Conservation (phyloP, 2,113 vertebrate genomes). For the Micromys minutus region DNA sequence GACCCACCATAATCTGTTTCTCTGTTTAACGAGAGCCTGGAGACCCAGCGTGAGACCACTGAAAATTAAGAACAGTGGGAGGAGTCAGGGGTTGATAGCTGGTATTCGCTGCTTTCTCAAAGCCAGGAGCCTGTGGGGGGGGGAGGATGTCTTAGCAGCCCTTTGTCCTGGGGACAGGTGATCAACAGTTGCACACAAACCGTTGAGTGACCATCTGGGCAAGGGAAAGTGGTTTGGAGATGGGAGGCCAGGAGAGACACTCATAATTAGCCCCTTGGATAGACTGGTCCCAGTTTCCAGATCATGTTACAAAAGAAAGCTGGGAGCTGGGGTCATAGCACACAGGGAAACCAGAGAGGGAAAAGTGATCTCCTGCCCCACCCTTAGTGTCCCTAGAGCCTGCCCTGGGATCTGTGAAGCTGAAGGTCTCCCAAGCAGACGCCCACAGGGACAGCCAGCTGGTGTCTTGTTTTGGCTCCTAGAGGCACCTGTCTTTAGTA, state of each 20-base stretch:
- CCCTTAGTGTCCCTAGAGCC: background rate
- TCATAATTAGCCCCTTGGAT: conserved; percentile 46
- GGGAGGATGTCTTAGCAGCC: background rate
- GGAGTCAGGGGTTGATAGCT: background rate
- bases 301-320: conserved; percentile 38
- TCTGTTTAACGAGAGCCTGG: background rate
- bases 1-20: conserved; percentile 46
- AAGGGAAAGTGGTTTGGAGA: background rate
- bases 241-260: background rate
- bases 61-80: background rate
- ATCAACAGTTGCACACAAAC: background rate
- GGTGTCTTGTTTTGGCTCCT: background rate
- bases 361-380: background rate
- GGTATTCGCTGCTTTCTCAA: background rate
- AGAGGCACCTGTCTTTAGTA: background rate
- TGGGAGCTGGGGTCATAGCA: background rate
- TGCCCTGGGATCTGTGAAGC: background rate
- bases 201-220: background rate
- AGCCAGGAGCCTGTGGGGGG: conserved; percentile 9
- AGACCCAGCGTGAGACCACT: conserved; percentile 37
- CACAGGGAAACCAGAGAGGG: background rate
- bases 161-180: background rate
- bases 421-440: background rate
- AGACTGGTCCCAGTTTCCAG: background rate
- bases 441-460: background rate